Evolutionary conservation across 2,888 invertebrate genomes (phyloP).

Genomic region (Tachystola acroxantha): DNA sequence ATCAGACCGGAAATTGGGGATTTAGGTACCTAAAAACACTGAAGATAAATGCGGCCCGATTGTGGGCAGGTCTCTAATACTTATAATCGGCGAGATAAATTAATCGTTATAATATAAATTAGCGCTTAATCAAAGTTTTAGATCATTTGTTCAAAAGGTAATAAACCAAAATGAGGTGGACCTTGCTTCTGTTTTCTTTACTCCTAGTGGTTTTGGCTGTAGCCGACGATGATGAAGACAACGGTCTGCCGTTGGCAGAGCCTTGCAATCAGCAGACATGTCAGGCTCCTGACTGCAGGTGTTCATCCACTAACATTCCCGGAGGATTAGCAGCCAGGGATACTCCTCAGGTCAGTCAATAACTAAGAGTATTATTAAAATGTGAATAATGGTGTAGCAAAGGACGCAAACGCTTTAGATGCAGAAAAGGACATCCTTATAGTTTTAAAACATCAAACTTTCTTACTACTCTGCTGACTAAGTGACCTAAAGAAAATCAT

Average conservation of each 20-base stretch:
- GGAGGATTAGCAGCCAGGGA: constrained; percentile 52
- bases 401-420: no score
- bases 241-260: constrained; percentile 35
- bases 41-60: no score
- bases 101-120: neutral
- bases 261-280: constrained; percentile 55
- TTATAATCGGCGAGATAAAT: no score
- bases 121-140: no score
- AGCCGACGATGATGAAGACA: constrained; percentile 1
- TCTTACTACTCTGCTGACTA: no score
- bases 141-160: neutral
- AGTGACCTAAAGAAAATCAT: no score
- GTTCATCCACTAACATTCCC: constrained; percentile 66
- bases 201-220: neutral
- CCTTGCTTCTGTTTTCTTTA: neutral
- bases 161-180: constrained; percentile 16
- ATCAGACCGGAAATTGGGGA: no score
- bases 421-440: no score
- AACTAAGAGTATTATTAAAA: neutral
- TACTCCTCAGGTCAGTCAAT: constrained; percentile 67
- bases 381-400: no score
- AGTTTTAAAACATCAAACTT: no score
- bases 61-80: no score
- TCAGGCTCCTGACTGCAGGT: constrained; percentile 72
- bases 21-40: no score